Evolutionary conservation across 2,888 invertebrate species (phyloP).

Genomic region (Neoascia interrupta): DNA sequence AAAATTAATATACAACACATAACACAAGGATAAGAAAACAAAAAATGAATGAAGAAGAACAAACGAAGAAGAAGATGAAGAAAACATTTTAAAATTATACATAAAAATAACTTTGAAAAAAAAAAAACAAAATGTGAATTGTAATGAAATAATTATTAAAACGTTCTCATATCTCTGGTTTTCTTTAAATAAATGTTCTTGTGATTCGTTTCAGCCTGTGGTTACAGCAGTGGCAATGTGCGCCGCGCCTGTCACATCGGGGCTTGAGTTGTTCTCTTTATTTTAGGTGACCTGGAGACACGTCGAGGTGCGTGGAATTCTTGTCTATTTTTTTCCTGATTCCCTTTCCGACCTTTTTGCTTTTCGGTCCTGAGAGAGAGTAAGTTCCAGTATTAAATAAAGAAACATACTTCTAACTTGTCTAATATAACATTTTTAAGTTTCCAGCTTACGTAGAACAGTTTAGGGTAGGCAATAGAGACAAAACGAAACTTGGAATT

Average conservation of each 20-base stretch:
- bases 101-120: slow-evolving; percentile 61
- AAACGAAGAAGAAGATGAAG: slow-evolving; percentile 12
- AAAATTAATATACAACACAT: slow-evolving; percentile 64
- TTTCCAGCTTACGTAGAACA: not conserved
- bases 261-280: slow-evolving; percentile 45
- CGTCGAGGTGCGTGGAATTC: too few species aligned
- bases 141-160: slow-evolving; percentile 70
- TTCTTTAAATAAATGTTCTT: slow-evolving; percentile 59
- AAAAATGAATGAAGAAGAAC: slow-evolving; percentile 35
- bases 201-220: slow-evolving; percentile 56
- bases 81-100: slow-evolving; percentile 59
- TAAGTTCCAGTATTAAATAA: not conserved
- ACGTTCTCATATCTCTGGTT: slow-evolving; percentile 70
- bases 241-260: slow-evolving; percentile 14
- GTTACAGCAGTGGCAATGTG: not conserved
- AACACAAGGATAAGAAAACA: slow-evolving; percentile 30
- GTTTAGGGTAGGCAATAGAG: too few species aligned
- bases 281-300: slow-evolving; percentile 41
- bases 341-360: too few species aligned
- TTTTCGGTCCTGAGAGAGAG: too few species aligned
- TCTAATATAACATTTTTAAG: too few species aligned
- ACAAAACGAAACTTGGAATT: not conserved
- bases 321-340: too few species aligned
- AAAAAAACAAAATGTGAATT: slow-evolving; percentile 70
- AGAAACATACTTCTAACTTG: too few species aligned